Evolutionary conservation across 2,113 vertebrate genomes (phyloP).

Genomic region (Dolichotis patagonum): DNA sequence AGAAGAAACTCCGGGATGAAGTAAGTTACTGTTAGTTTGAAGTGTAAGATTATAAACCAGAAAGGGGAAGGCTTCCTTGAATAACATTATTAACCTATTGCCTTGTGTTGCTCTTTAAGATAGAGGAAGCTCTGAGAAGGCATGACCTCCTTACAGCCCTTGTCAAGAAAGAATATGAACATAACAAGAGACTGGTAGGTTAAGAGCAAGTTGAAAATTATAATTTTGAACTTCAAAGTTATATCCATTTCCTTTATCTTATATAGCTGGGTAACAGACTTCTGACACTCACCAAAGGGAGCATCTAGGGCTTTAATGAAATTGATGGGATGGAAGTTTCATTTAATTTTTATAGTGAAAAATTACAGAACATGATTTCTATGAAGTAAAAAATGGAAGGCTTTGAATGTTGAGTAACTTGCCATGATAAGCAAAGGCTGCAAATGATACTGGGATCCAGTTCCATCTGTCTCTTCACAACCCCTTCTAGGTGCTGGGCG

Average conservation of each 20-base stretch:
- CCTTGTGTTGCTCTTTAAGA: slow-evolving; percentile 82
- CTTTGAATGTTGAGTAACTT: neutral
- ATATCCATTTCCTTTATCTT: neutral
- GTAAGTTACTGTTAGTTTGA: slow-evolving; percentile 82
- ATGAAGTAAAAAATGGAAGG: slow-evolving; percentile 21
- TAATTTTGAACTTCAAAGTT: neutral
- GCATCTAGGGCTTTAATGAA: neutral
- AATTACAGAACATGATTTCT: neutral
- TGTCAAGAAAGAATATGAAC: slow-evolving; percentile 92
- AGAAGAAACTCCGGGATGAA: slow-evolving; percentile 88
- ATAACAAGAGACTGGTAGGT: slow-evolving; percentile 94
- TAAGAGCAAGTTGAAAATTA: neutral
- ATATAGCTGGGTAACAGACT: neutral
- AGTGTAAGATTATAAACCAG: neutral
- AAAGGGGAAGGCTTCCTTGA: neutral
- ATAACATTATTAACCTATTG: neutral
- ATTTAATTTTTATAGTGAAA: neutral
- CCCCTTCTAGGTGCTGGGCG: neutral
- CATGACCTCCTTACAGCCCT: slow-evolving; percentile 91
- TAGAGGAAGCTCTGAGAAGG: slow-evolving; percentile 93
- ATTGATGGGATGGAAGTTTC: neutral
- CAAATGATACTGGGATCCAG: neutral
- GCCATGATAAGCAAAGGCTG: neutral
- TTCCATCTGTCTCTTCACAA: neutral
- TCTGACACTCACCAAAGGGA: neutral